phyloP scores from a whole-genome alignment of 2,113 vertebrate species.

The Caloenas nicobarica region DNA sequence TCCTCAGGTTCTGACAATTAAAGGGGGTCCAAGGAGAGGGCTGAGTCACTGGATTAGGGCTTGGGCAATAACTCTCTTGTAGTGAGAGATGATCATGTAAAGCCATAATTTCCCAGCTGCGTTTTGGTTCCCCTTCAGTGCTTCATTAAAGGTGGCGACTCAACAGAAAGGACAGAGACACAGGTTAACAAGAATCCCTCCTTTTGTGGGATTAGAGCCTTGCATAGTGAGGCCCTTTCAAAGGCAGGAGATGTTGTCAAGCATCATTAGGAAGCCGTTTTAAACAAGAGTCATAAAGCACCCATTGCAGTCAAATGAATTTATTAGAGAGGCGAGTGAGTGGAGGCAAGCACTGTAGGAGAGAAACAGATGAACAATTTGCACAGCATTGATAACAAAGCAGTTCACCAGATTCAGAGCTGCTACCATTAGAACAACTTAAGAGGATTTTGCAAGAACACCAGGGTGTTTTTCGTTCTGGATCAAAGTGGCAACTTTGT shows the following conservation, averaged over 20 bases:
- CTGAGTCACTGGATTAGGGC: slow-evolving; percentile 60
- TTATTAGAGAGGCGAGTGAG: slow-evolving; percentile 55
- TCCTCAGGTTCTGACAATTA: slow-evolving; percentile 72
- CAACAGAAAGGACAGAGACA: slow-evolving; percentile 49
- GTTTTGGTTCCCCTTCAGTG: slow-evolving; percentile 62
- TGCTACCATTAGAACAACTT: slow-evolving; percentile 56
- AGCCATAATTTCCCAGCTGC: slow-evolving; percentile 62
- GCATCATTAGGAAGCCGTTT: slow-evolving; percentile 69
- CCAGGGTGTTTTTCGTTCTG: slow-evolving; percentile 41
- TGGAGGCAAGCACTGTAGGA: slow-evolving; percentile 31
- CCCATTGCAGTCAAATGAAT: slow-evolving; percentile 62
- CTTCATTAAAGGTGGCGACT: slow-evolving; percentile 74
- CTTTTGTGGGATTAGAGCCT: slow-evolving; percentile 69
- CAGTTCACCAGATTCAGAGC: slow-evolving; percentile 39
- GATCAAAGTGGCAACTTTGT: neutral
- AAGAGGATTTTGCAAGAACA: slow-evolving; percentile 60
- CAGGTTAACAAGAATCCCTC: slow-evolving; percentile 69
- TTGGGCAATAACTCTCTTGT: slow-evolving; percentile 56
- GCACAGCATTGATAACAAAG: slow-evolving; percentile 57
- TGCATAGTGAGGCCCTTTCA: slow-evolving; percentile 38
- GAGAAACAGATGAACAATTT: slow-evolving; percentile 61
- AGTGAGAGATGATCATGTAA: slow-evolving; percentile 66
- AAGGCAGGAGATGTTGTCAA: slow-evolving; percentile 65
- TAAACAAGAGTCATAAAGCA: slow-evolving; percentile 65
- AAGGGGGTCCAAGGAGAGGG: slow-evolving; percentile 65